These are phyloP conservation scores for Calidris pygmaea DNA, from an alignment of 2,113 vertebrate species.

Conservation along the genomic window DNA sequence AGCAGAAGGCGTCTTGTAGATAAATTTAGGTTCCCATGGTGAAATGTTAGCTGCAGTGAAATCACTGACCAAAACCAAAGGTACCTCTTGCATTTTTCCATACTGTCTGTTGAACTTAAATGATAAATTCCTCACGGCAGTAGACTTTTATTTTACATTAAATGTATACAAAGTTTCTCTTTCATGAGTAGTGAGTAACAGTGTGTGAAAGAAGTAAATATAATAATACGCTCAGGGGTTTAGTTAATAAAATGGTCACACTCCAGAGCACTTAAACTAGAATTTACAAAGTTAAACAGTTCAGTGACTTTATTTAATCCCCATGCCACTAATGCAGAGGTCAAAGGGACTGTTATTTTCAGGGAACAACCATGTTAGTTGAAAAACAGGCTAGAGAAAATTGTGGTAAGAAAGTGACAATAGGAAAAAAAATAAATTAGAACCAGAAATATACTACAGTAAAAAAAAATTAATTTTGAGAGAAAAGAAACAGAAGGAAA, in stretches of 20 bases:
- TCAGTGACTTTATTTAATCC: slow-evolving; percentile 8
- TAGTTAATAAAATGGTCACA: not conserved
- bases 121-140: not conserved
- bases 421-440: not conserved
- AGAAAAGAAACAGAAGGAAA: not conserved
- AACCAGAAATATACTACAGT: not conserved
- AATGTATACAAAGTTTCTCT: not conserved
- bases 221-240: not conserved
- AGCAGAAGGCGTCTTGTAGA: not conserved
- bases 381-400: not conserved
- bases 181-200: not conserved
- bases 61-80: not conserved
- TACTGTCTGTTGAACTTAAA: not conserved
- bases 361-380: not conserved
- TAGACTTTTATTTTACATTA: not conserved
- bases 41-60: not conserved
- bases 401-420: not conserved
- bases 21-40: not conserved
- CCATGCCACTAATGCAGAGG: not conserved
- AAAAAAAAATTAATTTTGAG: not conserved
- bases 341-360: not conserved
- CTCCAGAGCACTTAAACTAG: not conserved
- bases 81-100: not conserved
- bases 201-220: slow-evolving; percentile 18
- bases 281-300: slow-evolving; percentile 24